Base-by-base conservation (phyloP, 2,888 invertebrate species). In the Pasiphila rectangulata region DNA sequence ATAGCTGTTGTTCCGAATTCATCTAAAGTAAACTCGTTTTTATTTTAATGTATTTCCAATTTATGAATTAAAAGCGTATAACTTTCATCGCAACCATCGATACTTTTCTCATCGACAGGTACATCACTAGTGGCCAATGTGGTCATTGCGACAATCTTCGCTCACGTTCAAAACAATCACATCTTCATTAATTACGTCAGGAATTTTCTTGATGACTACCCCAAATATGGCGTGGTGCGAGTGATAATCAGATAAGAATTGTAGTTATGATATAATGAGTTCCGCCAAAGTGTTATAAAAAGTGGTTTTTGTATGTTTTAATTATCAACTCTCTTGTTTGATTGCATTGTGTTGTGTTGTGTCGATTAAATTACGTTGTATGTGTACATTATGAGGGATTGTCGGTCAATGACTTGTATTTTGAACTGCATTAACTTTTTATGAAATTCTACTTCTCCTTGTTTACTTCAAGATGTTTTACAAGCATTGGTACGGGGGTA, bases 111-210 rank as follows among this genome's bases (percentile, higher is more conserved):
- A 3, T 9, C 5, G n/a, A 7, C 6, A 24, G 20, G 2, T 16
- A 21, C 42, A 27, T 20, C 42, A 48, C 47, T 42, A 42, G 13
- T 23, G 25, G 2, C 20, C 42, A 43, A 39, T 35, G 38, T 21
- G 38, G 34, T 17, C 15, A 34, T 34, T 38, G 57, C 73, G 72
- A 79, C 79, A 78, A 78, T 75, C 44, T 43, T 46, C 50, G 46
- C 38, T 42, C 54, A 46, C 71, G 69, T 72, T 67, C 69, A 67
- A 74, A 75, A 82, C 78, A 80, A 80, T 83, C 81, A 82, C 82
- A 83, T 83, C 82, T 83, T 83, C 83, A 87, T 87, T 86, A 84
- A 87, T 87, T 87, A 83, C 80, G 54, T 51, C 57, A 67, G 67
- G 78, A 76, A 79, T 84, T 78, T 78, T 79, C 71, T 66, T 52